phyloP scores from a whole-genome alignment of 2,888 invertebrate genomes.

The Andrena dorsata region DNA sequence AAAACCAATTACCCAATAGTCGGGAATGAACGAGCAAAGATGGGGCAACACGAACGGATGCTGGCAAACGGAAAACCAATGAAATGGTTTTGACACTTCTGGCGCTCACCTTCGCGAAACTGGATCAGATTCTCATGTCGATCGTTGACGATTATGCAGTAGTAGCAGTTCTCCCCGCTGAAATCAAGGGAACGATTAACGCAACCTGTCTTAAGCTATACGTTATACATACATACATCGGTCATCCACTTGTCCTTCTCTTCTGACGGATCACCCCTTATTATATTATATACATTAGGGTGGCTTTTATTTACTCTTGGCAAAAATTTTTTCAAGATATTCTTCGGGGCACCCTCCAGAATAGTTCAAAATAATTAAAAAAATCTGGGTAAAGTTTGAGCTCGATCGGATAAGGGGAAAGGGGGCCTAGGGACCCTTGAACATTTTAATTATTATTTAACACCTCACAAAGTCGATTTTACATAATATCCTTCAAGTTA shows the following conservation, averaged over 20 bases:
- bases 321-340: too few relatives aligned
- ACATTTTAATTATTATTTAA: too few relatives aligned
- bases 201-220: background rate
- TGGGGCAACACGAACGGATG: conserved; percentile 44
- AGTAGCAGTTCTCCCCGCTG: conserved; percentile 85
- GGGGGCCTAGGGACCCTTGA: too few relatives aligned
- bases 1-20: background rate
- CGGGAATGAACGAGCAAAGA: conserved; percentile 39
- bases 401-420: too few relatives aligned
- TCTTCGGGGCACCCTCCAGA: too few relatives aligned
- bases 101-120: conserved; percentile 87
- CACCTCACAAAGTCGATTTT: too few relatives aligned
- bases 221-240: too few relatives aligned
- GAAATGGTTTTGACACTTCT: conserved; percentile 72
- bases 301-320: too few relatives aligned
- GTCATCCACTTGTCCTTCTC: background rate
- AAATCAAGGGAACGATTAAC: conserved; percentile 63
- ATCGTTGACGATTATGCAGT: conserved; percentile 86
- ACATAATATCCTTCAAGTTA: too few relatives aligned
- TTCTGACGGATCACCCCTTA: background rate
- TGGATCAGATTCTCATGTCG: conserved; percentile 87
- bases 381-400: too few relatives aligned
- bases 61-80: conserved; percentile 22
- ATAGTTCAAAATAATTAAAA: too few relatives aligned
- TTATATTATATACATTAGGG: background rate